Evolutionary conservation across 2,888 invertebrate genomes (phyloP).

Genomic region (Lycaena phlaeas): DNA sequence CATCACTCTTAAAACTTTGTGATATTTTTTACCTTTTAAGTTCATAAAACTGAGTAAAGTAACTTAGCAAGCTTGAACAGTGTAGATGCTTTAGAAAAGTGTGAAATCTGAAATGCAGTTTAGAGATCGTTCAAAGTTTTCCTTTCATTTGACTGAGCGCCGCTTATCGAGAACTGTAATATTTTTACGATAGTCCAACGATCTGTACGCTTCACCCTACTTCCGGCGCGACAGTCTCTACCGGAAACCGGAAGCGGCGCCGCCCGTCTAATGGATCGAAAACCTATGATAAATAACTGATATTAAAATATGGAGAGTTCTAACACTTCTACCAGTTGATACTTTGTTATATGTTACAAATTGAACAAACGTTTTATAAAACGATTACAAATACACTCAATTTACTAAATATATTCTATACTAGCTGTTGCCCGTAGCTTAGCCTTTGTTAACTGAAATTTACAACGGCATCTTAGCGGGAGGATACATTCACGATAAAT

Average conservation of each 20-base stretch:
- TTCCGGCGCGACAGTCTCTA: conserved; percentile 24
- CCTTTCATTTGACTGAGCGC: not conserved
- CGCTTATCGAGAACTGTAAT: conserved; percentile 9
- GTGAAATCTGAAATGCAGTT: not conserved
- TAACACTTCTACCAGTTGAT: not conserved
- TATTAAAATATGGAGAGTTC: conserved; percentile 8
- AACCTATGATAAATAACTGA: conserved; percentile 25
- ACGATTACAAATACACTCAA: no score
- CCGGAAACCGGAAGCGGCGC: conserved; percentile 29
- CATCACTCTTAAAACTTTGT: no score
- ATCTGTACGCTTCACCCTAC: conserved; percentile 18
- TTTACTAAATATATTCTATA: no score
- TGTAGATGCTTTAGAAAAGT: not conserved
- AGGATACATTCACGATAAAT: no score
- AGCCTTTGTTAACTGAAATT: no score
- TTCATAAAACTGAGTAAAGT: no score
- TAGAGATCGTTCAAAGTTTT: not conserved
- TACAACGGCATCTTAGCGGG: no score
- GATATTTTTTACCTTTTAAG: no score
- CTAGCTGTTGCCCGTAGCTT: no score
- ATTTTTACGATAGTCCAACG: conserved; percentile 6
- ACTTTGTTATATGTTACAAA: not conserved
- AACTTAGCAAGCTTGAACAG: no score
- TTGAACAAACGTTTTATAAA: no score
- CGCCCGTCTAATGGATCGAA: conserved; percentile 31